These are phyloP conservation scores for Phaonia tiefii DNA, from an alignment of 2,888 invertebrate species.

Conservation along the genomic window DNA sequence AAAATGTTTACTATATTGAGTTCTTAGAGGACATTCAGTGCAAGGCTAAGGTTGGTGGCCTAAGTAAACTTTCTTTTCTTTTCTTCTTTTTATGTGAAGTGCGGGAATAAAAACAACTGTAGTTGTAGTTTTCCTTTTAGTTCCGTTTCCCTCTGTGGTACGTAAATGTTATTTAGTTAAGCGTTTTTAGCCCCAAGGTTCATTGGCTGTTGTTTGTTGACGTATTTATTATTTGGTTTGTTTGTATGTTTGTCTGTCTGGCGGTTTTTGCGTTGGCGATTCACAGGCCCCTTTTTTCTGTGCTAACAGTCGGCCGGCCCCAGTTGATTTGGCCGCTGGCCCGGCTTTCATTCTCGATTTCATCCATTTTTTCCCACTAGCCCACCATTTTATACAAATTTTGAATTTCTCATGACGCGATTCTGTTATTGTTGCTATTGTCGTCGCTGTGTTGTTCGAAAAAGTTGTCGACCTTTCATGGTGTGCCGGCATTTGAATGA, in stretches of 20 bases:
- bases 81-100: constrained; percentile 65
- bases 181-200: constrained; percentile 62
- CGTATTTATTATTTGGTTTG: constrained; percentile 7
- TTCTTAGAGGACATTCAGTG: constrained; percentile 7
- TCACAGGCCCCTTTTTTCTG: neutral
- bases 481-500: constrained; percentile 35
- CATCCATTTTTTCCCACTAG: neutral
- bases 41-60: constrained; percentile 33
- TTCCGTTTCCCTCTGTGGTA: neutral
- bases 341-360: neutral
- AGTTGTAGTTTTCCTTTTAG: neutral
- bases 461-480: constrained; percentile 53
- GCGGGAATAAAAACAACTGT: constrained; percentile 58
- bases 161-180: constrained; percentile 54
- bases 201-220: constrained; percentile 54
- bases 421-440: constrained; percentile 29
- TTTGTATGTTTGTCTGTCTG: constrained; percentile 15
- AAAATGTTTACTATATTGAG: constrained; percentile 32
- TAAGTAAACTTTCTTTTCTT: constrained; percentile 20
- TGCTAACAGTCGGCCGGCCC: neutral
- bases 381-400: constrained; percentile 1
- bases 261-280: constrained; percentile 43
- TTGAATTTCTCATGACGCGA: constrained; percentile 18
- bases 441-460: neutral
- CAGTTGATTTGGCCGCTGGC: neutral